phyloP scores from a whole-genome alignment of 2,113 vertebrate species.

The Hiodon alosoides region DNA sequence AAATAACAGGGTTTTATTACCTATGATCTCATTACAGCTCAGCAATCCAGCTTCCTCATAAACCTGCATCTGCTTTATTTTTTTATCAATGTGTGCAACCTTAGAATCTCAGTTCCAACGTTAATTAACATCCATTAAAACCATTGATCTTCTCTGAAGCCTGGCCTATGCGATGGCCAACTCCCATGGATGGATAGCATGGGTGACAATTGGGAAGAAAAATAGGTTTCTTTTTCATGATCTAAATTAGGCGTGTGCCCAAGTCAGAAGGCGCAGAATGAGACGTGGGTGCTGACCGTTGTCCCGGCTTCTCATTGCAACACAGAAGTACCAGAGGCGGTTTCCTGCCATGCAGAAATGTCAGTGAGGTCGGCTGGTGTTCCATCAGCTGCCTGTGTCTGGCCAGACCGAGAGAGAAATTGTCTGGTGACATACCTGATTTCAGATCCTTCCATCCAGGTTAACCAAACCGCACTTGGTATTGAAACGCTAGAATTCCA shows the following conservation, averaged over 20 bases:
- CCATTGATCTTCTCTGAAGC: neutral
- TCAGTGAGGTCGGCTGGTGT: neutral
- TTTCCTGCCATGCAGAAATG: neutral
- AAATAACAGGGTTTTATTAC: too few species aligned
- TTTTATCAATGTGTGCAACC: neutral
- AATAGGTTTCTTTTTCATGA: neutral
- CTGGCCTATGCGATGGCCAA: neutral
- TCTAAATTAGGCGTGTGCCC: constrained; percentile 3
- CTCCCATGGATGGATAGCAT: neutral
- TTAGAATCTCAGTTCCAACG: neutral
- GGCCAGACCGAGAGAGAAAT: constrained; percentile 55
- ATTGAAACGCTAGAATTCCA: constrained; percentile 69
- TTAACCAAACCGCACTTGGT: constrained; percentile 61
- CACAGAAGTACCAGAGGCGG: neutral
- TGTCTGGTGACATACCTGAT: constrained; percentile 38
- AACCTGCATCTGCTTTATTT: neutral
- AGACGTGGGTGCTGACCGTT: constrained; percentile 54
- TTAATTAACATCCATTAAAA: neutral
- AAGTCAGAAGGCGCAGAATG: constrained; percentile 80
- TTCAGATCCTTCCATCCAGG: constrained; percentile 40
- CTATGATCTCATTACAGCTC: constrained; percentile 35
- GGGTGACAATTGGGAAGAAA: neutral
- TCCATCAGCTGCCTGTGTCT: neutral
- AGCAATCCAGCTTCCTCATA: constrained; percentile 36
- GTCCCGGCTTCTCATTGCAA: neutral